phyloP scores from a whole-genome alignment of 2,888 invertebrate species.

The Ptilodon capucinus region DNA sequence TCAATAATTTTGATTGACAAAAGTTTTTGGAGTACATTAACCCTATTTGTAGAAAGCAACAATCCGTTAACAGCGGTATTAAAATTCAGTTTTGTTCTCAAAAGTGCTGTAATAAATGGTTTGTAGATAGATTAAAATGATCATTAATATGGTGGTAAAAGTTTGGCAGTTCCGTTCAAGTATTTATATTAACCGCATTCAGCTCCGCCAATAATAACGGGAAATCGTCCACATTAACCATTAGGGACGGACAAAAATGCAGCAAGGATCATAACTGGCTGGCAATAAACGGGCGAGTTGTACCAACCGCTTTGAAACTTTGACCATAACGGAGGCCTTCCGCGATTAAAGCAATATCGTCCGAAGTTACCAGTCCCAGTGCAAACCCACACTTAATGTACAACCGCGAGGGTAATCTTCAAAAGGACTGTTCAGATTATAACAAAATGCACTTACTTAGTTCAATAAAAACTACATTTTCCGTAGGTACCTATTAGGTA shows the following conservation, averaged over 20 bases:
- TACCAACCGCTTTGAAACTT: conserved; percentile 48
- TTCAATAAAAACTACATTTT: too few species aligned
- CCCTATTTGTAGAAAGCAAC: too few species aligned
- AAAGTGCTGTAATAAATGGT: too few species aligned
- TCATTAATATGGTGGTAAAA: too few species aligned
- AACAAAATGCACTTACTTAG: too few species aligned
- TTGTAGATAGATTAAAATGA: too few species aligned
- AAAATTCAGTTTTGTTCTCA: too few species aligned
- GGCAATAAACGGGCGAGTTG: conserved; percentile 55
- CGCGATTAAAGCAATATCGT: conserved; percentile 68
- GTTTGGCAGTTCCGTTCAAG: neutral
- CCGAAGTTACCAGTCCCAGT: conserved; percentile 37
- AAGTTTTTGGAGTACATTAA: too few species aligned
- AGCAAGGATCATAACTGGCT: conserved; percentile 14
- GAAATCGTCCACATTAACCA: neutral
- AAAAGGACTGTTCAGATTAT: neutral
- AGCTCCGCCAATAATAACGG: neutral
- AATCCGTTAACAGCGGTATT: too few species aligned
- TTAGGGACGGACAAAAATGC: neutral
- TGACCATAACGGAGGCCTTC: conserved; percentile 61
- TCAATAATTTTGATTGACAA: too few species aligned
- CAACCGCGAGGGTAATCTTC: conserved; percentile 35
- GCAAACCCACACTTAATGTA: conserved; percentile 48
- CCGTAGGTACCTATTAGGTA: too few species aligned
- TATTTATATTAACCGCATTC: neutral